Evolutionary conservation across 2,113 vertebrate genomes (phyloP).

Genomic region (Pachycephala philippinensis): DNA sequence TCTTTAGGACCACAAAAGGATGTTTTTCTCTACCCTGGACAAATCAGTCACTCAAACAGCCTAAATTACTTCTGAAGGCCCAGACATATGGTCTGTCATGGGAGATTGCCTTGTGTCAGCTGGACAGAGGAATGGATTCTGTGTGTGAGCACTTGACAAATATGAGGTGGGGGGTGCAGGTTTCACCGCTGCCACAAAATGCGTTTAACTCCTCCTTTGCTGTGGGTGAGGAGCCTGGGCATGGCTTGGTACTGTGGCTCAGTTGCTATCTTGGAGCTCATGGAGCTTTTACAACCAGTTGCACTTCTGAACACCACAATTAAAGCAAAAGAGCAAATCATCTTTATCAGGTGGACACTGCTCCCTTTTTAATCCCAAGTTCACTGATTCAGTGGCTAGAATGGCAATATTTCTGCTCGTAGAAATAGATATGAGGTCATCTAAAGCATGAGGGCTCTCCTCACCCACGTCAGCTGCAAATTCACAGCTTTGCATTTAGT

Average conservation of each 20-base stretch:
- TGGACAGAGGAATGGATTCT: not conserved
- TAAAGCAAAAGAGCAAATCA: not conserved
- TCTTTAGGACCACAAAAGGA: not conserved
- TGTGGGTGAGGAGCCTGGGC: not conserved
- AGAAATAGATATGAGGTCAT: not conserved
- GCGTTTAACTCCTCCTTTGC: not conserved
- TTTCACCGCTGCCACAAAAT: not conserved
- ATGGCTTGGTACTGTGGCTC: not conserved
- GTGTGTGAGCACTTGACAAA: not conserved
- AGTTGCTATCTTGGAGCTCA: not conserved
- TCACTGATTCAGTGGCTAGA: not conserved
- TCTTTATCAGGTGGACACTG: not conserved
- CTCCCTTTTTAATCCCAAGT: not conserved
- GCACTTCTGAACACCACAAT: not conserved
- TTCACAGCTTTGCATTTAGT: not conserved
- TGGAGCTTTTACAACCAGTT: not conserved
- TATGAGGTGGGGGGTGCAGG: not conserved
- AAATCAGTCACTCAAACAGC: not conserved
- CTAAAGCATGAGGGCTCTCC: not conserved
- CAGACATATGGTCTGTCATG: not conserved
- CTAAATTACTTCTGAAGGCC: not conserved
- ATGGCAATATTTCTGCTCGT: not conserved
- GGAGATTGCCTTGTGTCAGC: not conserved
- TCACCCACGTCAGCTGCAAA: not conserved
- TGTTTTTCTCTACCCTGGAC: not conserved